Evolutionary conservation across 2,888 invertebrate species (phyloP).

Genomic region (Autographa pulchrina): DNA sequence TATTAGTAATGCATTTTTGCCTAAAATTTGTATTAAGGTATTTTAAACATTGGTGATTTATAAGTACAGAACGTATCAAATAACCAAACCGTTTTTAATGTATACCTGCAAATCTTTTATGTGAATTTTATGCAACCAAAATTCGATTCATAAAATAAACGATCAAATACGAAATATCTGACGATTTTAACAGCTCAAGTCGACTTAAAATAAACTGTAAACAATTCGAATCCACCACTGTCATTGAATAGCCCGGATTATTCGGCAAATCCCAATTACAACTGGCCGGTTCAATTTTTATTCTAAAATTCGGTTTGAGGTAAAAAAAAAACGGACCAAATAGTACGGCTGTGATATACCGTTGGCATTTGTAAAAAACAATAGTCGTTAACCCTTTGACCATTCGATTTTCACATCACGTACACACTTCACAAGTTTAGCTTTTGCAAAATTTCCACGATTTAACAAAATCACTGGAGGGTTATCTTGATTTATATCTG

Average conservation of each 20-base stretch:
- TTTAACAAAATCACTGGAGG: slow-evolving; percentile 63
- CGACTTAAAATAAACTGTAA: slow-evolving; percentile 2
- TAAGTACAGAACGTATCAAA: no score
- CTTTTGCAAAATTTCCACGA: slow-evolving; percentile 68
- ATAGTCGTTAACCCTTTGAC: slow-evolving; percentile 67
- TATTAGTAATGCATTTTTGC: no score
- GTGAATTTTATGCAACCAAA: background rate
- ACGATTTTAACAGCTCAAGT: background rate
- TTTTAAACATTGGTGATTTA: no score
- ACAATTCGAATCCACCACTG: slow-evolving; percentile 1
- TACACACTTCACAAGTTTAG: slow-evolving; percentile 70
- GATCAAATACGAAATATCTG: background rate
- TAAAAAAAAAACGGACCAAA: slow-evolving; percentile 39
- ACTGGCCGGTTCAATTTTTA: slow-evolving; percentile 14
- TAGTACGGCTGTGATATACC: slow-evolving; percentile 57
- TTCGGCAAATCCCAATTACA: slow-evolving; percentile 19
- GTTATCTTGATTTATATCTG: slow-evolving; percentile 65
- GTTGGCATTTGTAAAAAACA: slow-evolving; percentile 60
- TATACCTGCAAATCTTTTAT: background rate
- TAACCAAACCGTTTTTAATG: no score
- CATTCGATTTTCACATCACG: slow-evolving; percentile 68
- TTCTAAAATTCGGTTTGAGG: slow-evolving; percentile 29
- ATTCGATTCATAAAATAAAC: background rate
- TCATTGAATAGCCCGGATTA: slow-evolving; percentile 3
- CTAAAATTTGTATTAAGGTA: no score